phyloP scores from a whole-genome alignment of 2,113 vertebrate species.

The Solenodon paradoxus region DNA sequence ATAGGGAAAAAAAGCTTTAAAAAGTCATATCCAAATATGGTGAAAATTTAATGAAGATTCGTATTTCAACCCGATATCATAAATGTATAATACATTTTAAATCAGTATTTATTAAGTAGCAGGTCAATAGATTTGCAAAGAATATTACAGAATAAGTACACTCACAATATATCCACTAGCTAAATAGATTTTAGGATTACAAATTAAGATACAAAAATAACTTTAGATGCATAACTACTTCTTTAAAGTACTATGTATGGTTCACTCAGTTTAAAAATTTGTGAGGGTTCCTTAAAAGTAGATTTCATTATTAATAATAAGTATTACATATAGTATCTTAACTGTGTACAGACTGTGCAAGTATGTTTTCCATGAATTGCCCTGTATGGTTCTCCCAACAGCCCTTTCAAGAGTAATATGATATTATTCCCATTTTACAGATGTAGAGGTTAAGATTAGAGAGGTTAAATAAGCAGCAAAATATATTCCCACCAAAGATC shows the following conservation, averaged over 20 bases:
- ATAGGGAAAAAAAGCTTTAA: neutral
- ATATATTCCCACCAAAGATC: neutral
- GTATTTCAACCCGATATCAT: neutral
- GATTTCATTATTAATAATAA: neutral
- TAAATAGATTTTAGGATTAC: neutral
- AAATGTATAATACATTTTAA: neutral
- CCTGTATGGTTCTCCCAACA: neutral
- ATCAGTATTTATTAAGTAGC: neutral
- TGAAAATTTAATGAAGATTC: neutral
- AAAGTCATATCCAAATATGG: neutral
- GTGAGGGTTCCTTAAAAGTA: neutral
- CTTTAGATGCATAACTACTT: neutral
- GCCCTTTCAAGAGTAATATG: neutral
- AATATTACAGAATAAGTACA: neutral
- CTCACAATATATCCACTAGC: neutral
- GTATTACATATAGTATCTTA: neutral
- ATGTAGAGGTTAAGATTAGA: neutral
- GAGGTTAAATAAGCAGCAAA: neutral
- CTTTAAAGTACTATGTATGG: neutral
- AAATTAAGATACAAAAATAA: neutral
- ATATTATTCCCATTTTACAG: neutral
- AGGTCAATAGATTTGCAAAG: neutral
- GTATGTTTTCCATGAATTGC: neutral
- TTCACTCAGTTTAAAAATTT: neutral
- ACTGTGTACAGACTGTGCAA: neutral